Evolutionary conservation across 37 sponge, comb jelly and placozoan species (phyloP).

Genomic region (Amphimedon queenslandica): DNA sequence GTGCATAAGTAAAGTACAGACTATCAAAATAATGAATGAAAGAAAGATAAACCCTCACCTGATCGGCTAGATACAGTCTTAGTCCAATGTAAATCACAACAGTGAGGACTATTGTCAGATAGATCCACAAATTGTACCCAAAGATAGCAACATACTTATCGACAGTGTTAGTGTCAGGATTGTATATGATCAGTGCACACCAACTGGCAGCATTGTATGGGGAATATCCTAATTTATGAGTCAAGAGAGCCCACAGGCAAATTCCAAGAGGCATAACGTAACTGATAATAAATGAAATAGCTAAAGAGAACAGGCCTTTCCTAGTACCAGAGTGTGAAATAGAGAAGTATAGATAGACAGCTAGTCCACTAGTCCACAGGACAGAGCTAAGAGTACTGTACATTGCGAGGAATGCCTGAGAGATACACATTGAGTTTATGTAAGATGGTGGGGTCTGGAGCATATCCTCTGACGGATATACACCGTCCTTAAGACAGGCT

Average conservation of each 20-base stretch:
- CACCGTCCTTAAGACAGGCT: conserved; percentile 3
- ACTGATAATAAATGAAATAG: conserved; percentile 23
- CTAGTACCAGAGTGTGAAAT: conserved; percentile 16
- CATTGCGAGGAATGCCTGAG: conserved; percentile 8
- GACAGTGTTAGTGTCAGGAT: neutral
- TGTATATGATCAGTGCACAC: conserved; percentile 49
- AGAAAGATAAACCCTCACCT: conserved; percentile 13
- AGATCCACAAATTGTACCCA: conserved; percentile 72
- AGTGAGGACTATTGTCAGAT: conserved; percentile 46
- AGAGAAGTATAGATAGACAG: conserved; percentile 33
- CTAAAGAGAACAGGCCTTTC: conserved; percentile 6
- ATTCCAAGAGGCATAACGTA: conserved; percentile 56
- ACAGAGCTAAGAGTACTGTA: conserved; percentile 28
- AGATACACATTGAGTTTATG: no score
- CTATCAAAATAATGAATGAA: neutral
- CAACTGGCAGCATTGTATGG: conserved; percentile 53
- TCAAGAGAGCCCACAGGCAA: conserved; percentile 34
- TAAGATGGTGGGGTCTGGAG: no score
- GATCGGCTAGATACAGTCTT: conserved; percentile 29
- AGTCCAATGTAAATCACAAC: conserved; percentile 38
- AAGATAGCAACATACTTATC: conserved; percentile 24
- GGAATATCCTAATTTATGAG: conserved; percentile 35
- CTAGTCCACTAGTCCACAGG: conserved; percentile 28
- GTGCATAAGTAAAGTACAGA: neutral
- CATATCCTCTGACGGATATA: neutral